Percentiles rank a stretch among this genome's conserved stretches.
These are phyloP conservation scores for Mionectes macconnelli DNA, from an alignment of 2,113 vertebrate genomes.

Conservation along the genomic window DNA sequence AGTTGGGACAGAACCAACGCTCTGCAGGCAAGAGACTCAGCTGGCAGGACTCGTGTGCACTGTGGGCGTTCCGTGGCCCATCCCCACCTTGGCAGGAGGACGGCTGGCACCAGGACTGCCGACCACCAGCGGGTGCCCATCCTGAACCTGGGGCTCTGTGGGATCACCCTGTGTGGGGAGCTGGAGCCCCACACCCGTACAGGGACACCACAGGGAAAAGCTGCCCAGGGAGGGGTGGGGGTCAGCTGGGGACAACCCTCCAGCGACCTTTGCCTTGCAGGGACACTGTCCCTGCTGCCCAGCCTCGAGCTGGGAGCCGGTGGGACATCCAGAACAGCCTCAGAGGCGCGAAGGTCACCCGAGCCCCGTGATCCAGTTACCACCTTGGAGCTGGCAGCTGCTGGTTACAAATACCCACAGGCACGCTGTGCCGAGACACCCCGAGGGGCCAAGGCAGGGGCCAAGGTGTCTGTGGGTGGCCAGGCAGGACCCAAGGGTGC, in stretches of 20 bases:
- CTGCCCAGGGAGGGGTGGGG: not conserved
- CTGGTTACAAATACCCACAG: not conserved
- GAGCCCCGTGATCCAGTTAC: not conserved
- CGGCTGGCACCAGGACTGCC: not conserved
- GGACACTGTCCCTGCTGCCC: not conserved
- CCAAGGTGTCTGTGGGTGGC: not conserved
- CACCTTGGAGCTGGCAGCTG: not conserved
- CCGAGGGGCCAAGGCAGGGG: not conserved
- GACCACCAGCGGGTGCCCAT: not conserved
- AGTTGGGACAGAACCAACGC: not conserved
- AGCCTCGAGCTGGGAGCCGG: not conserved
- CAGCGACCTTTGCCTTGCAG: not conserved
- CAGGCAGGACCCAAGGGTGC: not conserved
- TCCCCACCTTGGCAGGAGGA: not conserved
- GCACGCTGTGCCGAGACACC: not conserved
- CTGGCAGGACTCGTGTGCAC: not conserved
- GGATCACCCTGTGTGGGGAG: rapidly evolving
- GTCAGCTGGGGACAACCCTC: not conserved
- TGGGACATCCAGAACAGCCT: not conserved
- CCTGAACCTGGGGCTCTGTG: rapidly evolving
- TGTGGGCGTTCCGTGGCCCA: not conserved
- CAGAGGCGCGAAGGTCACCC: conserved; percentile 1
- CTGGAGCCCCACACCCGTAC: not conserved
- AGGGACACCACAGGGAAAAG: not conserved
- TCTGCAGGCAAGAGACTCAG: not conserved